These are phyloP conservation scores for Drosophila subquinaria DNA, from an alignment of 2,888 invertebrate species.

Conservation along the genomic window DNA sequence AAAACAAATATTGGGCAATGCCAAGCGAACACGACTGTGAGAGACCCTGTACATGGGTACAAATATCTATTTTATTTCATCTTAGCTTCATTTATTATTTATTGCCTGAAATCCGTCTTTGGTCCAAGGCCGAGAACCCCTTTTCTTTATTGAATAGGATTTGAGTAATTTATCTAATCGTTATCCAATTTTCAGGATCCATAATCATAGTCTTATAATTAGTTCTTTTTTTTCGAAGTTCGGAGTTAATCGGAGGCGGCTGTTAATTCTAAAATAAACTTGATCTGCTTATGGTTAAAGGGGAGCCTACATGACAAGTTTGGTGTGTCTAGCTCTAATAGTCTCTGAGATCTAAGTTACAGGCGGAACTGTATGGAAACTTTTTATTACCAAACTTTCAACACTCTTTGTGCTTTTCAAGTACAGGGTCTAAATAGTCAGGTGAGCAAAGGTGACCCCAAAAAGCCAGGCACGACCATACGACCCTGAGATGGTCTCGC, in stretches of 20 bases:
- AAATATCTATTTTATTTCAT: too few species aligned
- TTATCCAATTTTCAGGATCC: neutral
- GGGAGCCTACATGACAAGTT: neutral
- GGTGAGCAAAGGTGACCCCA: constrained; percentile 13
- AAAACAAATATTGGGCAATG: neutral
- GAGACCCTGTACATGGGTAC: neutral
- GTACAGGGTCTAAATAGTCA: neutral
- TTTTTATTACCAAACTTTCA: neutral
- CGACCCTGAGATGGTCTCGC: constrained; percentile 15
- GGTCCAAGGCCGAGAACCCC: too few species aligned
- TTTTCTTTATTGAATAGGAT: too few species aligned
- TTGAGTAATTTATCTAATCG: neutral
- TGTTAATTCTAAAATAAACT: neutral
- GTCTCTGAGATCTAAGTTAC: neutral
- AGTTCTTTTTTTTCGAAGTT: neutral
- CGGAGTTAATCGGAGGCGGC: too few species aligned
- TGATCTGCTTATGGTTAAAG: neutral
- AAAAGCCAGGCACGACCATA: neutral
- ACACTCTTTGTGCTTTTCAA: neutral
- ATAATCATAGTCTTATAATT: neutral
- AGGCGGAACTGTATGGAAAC: neutral
- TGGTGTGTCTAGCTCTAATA: too few species aligned
- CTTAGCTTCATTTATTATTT: too few species aligned
- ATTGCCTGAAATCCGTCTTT: too few species aligned
- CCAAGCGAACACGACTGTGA: neutral